Base-by-base conservation (phyloP, 2,113 vertebrate species). In the Haemorhous mexicanus region DNA sequence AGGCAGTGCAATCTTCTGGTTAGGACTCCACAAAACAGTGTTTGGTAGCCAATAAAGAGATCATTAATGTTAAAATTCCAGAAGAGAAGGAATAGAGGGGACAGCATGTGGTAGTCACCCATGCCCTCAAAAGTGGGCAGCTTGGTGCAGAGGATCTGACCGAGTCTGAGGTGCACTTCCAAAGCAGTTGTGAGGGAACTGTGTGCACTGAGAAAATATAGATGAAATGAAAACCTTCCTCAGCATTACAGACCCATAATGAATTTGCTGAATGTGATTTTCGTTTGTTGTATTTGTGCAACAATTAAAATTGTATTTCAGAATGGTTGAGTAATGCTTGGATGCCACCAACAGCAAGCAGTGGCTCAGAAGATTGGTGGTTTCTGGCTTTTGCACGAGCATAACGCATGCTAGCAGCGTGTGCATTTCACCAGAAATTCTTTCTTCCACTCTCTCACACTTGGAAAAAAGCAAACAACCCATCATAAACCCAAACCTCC, bases 191-290 rank as follows among this genome's bases (percentile, higher is more conserved):
- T 26, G 43, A 85, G 21, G 22, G 28, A 78, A 3, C 33, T 74
- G 11, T 62, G 37, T 66, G 27, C 81, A 61, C 9, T 33, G 52
- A 39, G 39, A 32, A 84, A 87, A 72, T 17, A 70, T 6, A 55
- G 47, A 58, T 70, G 13, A 43, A 78, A 37, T 56, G 1, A 3
- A 37, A 69, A 53, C 56, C 35, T 18, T 3, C 0, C 0, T 1
- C 8, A 33, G 6, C 28, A 3, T 43, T 86, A 17, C 9, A 66
- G 20, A 46, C 13, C 6, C 11, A 6, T 49, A 77, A 23, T 33
- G 15, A 66, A 73, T 49, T 55, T 5, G 11, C 3, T 72, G 30
- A 52, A 41, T 61, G 21, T 79, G 28, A 1, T 80, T 91, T 83
- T 66, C 2, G 33, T 86, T 80, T 85, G 24, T 62, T 62, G 16